Evolutionary conservation across 2,888 invertebrate genomes (phyloP), one percentile per base, ranked within the genome.

Genomic region (Agonopterix heracliana): DNA sequence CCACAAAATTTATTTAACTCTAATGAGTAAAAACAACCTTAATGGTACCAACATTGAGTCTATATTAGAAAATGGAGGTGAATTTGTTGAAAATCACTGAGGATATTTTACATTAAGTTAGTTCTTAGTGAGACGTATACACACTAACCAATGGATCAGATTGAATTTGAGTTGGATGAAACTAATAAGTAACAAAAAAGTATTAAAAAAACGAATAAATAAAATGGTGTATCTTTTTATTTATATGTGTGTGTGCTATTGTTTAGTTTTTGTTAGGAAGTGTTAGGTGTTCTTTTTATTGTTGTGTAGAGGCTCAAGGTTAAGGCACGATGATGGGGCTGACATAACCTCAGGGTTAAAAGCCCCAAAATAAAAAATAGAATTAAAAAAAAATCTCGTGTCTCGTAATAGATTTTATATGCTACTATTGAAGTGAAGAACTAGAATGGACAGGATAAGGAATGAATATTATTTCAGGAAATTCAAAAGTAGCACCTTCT

Each of bases 71-170:
- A 46, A 47, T 52, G 50, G 46, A 51, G 51, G 17, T 38, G 9
- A 9, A 9, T 45, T 42, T 52, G 51, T 56, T 40, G 47, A 49
- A 64, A 55, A 63, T 60, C 54, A 56, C 55, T 8, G 43, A 41
- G 40, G 34, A 11, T 35, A 48, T 51, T 48, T 48, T 48, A 48
- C 46, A 46, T 60, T 56, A 57, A 52, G 50, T 50, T 48, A 46
- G 53, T 50, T 53, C 57, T 51, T 61, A 52, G 61, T 61, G 41
- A 34, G 34, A 36, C 7, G 40, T 41, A 13, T 13, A 41, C 44
- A 43, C 42, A 45, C 44, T 7, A 41, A 14, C 43, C 10, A 10
- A 42, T 11, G 0, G n/a, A 38, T 38, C n/a, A n/a, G 9, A 38
- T n/a, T 9, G n/a, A 4, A n/a, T 38, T 38, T 38, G 9, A 38